Base-by-base conservation (phyloP, 2,113 vertebrate genomes). In the Rhinolophus ferrumequinum region DNA sequence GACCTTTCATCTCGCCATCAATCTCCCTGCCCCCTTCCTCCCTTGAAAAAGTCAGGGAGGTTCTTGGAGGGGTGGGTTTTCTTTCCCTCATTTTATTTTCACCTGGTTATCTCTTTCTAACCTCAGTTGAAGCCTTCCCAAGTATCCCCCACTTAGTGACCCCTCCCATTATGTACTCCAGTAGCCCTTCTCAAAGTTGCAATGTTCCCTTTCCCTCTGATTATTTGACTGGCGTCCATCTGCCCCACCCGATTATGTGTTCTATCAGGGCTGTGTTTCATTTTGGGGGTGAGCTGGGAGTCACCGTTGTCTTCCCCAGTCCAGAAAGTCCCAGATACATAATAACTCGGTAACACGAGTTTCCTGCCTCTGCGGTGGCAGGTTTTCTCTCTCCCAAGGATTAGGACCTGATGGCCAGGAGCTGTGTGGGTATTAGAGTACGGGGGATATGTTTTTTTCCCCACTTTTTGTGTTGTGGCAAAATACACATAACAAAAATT, bases 141-240 rank as follows among this genome's bases (percentile, higher is more conserved):
- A 5, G 28, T 4, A 1, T 0, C 85, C 24, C 44, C 16, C 4
- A 2, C 81, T 15, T 6, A 0, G 5, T 0, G 12, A 12, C 1
- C 10, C 6, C 19, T 62, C 30, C 30, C 56, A 1, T 4, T 1
- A 7, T 33, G 3, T 16, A 13, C n/a, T 11, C 38, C 3, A 1
- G 4, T 1, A 88, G 30, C 69, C 82, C 19, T 38, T 24, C 47
- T 8, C 3, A 18, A 54, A 16, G 8, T 38, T 8, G 14, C 4
- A 33, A 8, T 26, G 19, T 30, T 3, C 38, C 44, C 16, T 33
- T 30, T 28, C 2, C 26, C 22, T 35, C 44, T 2, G 47, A 16
- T 19, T 44, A 18, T 28, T 56, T 33, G n/a, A 60, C 3, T 3
- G 30, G 41, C 21, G 22, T 80, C 64, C 35, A 4, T 24, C 35